Conservation (phyloP, 2,888 invertebrate genomes). For the Drosophila merina region DNA sequence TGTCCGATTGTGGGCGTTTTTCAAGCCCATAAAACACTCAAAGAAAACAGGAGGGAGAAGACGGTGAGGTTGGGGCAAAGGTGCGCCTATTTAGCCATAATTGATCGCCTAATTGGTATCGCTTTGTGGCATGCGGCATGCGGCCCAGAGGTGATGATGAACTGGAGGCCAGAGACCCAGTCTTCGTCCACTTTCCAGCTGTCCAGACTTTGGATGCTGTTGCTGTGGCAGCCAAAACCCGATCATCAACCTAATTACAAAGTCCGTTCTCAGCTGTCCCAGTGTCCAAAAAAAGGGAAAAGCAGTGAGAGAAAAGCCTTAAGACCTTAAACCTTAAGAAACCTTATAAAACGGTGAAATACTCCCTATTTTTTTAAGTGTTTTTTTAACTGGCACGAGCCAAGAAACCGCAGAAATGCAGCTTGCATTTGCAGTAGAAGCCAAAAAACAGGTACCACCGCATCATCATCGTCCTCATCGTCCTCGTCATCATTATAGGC, state of each 20-base stretch:
- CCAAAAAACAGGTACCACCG: slow-evolving; percentile 23
- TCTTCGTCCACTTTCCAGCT: slow-evolving; percentile 23
- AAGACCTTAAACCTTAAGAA: too few relatives aligned
- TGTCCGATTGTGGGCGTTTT: slow-evolving; percentile 41
- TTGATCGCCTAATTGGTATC: slow-evolving; percentile 71
- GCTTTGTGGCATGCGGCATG: slow-evolving; percentile 19
- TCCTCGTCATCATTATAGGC: neutral
- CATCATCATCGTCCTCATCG: slow-evolving; percentile 16
- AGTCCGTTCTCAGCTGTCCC: slow-evolving; percentile 28
- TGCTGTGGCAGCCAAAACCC: slow-evolving; percentile 23
- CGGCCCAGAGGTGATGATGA: slow-evolving; percentile 22
- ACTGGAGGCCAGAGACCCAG: slow-evolving; percentile 11
- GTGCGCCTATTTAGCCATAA: slow-evolving; percentile 77
- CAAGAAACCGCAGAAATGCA: slow-evolving; percentile 44
- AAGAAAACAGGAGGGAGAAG: slow-evolving; percentile 1
- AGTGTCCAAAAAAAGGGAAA: neutral
- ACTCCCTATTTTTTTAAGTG: neutral
- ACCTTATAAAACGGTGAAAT: neutral
- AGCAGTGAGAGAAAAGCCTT: neutral
- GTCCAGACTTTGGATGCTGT: slow-evolving; percentile 7
- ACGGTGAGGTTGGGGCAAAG: slow-evolving; percentile 55
- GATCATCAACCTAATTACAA: slow-evolving; percentile 38
- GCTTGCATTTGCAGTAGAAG: slow-evolving; percentile 19
- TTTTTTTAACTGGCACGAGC: slow-evolving; percentile 22
- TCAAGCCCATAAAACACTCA: slow-evolving; percentile 25